These are phyloP conservation scores for Phrynocephalus forsythii DNA, from an alignment of 2,797 vertebrate genomes.

Conservation along the genomic window DNA sequence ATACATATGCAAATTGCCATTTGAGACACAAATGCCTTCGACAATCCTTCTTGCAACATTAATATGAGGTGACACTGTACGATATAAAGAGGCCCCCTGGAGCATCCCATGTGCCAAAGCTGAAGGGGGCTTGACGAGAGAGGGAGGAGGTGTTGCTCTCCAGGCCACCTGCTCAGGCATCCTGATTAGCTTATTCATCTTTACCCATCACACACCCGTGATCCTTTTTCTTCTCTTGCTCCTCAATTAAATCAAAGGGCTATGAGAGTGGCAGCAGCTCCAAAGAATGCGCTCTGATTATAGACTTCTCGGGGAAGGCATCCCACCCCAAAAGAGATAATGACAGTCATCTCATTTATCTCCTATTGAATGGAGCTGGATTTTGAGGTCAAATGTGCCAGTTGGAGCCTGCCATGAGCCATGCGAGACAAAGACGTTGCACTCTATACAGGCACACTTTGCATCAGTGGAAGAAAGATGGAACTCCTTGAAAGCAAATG, in stretches of 20 bases:
- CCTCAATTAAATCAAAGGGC: constrained; percentile 78
- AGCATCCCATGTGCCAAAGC: constrained; percentile 1
- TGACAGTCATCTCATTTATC: constrained; percentile 66
- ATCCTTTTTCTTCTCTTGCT: constrained; percentile 66
- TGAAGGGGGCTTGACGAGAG: constrained; percentile 64
- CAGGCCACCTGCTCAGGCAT: constrained; percentile 71
- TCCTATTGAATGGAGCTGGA: constrained; percentile 66
- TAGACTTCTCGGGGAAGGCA: constrained; percentile 72
- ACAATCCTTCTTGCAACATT: not conserved
- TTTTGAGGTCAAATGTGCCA: constrained; percentile 70
- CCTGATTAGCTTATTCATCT: constrained; percentile 77
- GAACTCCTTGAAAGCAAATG: constrained; percentile 14
- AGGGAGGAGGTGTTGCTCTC: constrained; percentile 66
- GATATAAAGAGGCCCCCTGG: not conserved
- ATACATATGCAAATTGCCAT: constrained; percentile 35
- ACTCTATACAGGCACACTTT: constrained; percentile 35
- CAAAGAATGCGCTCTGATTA: constrained; percentile 75
- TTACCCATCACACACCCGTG: constrained; percentile 53
- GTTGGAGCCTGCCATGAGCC: constrained; percentile 71
- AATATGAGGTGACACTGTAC: not conserved
- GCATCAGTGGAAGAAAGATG: constrained; percentile 34
- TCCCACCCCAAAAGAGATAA: constrained; percentile 62
- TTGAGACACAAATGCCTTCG: not conserved
- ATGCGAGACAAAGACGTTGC: constrained; percentile 65
- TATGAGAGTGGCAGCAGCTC: constrained; percentile 62